Evolutionary conservation across 2,113 vertebrate genomes (phyloP).

Genomic region (Nothoprocta pentlandii): DNA sequence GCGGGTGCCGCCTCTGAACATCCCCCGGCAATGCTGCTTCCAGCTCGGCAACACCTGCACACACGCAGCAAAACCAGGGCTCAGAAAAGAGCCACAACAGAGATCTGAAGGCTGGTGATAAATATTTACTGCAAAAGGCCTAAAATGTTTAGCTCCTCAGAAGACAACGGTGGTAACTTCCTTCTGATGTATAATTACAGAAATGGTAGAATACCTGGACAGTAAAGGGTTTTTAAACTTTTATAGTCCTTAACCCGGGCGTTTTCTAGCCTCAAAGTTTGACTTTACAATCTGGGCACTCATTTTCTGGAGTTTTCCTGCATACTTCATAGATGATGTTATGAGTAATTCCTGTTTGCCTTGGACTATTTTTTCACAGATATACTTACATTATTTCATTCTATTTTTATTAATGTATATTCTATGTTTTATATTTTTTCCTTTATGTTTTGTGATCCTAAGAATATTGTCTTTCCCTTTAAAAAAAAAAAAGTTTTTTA

Average conservation of each 20-base stretch:
- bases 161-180: not conserved
- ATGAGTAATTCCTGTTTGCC: not conserved
- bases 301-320: not conserved
- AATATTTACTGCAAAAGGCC: not conserved
- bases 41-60: too few species aligned
- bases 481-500: too few species aligned
- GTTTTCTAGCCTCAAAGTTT: not conserved
- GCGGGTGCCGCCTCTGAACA: not conserved
- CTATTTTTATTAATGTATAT: not conserved
- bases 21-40: accelerated
- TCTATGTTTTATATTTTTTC: not conserved
- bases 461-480: not conserved
- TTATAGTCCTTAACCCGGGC: not conserved
- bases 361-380: not conserved
- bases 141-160: not conserved
- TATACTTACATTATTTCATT: not conserved
- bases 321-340: not conserved
- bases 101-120: not conserved
- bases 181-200: too few species aligned
- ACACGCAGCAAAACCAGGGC: not conserved
- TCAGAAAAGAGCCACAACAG: not conserved
- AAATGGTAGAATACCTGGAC: not conserved
- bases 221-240: not conserved
- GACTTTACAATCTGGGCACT: not conserved
- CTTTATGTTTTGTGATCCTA: not conserved